Evolutionary conservation across 1,140 invertebrate genomes (phyloP), one percentile per base, ranked within the genome.

Genomic region (Sitophilus oryzae): DNA sequence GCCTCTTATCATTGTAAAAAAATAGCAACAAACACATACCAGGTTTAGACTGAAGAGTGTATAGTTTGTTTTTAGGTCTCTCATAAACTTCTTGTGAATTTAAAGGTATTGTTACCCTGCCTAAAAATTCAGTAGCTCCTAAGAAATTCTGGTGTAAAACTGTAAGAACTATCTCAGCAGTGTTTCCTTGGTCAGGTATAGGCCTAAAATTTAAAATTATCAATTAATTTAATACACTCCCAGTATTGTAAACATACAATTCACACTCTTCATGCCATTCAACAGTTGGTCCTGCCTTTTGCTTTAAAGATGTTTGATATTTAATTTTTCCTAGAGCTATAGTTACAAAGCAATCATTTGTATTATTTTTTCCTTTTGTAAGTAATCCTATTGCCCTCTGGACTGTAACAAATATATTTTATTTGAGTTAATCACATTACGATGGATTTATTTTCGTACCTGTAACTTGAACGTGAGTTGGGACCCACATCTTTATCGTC

Each of bases 221-320:
- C 2, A 25, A 34, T 10, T 9, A 5, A 30, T 46, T 9, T 30
- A 18, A n/a, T 18, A 49, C 6, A 2, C 16, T n/a, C 21, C 8
- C 16, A 3, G 1, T 53, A 46, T 38, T 35, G 16, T 47, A 54
- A 40, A 18, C 40, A 44, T 79, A 89, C 80, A 96, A 75, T 76
- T 96, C 93, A 74, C 93, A 96, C 80, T 96, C 92, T 74, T 96
- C 93, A 71, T 89, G 83, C 93, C 93, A 96, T 73, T 92, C 91
- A 15, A 91, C 86, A 67, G 84, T 83, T 58, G 83, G 79, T 43
- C 77, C 73, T 14, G 87, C 80, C 76, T 93, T 93, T 72, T 95
- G 89, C 74, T 95, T 94, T 52, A 94, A 84, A 41, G 93, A 95
- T 38, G 93, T 96, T 75, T 94, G 91, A 73, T 91, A 96, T 77